These are phyloP conservation scores for Columbina picui DNA, from an alignment of 2,113 vertebrate species.

Conservation along the genomic window DNA sequence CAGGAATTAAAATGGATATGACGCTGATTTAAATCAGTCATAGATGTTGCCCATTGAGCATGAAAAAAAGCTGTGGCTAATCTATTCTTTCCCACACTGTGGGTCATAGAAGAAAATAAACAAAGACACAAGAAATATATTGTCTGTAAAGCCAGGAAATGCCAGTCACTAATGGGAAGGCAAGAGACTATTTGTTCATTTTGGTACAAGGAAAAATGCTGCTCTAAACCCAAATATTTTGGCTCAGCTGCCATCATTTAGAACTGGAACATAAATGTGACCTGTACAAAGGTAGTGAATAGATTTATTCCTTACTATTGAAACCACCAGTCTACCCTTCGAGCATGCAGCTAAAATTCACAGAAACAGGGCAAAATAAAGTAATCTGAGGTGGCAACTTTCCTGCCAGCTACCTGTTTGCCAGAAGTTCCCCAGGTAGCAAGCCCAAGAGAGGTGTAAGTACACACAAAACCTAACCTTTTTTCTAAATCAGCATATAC, in stretches of 20 bases:
- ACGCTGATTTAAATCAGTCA: not conserved
- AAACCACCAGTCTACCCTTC: not conserved
- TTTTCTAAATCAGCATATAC: not conserved
- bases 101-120: not conserved
- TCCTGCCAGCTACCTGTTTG: not conserved
- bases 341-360: not conserved
- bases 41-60: not conserved
- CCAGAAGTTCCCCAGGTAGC: not conserved
- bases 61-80: not conserved
- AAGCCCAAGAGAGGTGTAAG: not conserved
- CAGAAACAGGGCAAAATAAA: not conserved
- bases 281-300: not conserved
- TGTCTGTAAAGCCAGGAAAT: not conserved
- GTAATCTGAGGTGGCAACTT: not conserved
- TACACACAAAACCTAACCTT: not conserved
- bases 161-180: not conserved
- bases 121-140: not conserved
- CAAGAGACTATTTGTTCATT: not conserved
- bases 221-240: not conserved
- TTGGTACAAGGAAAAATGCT: not conserved
- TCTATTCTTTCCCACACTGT: not conserved
- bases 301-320: not conserved
- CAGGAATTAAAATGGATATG: not conserved
- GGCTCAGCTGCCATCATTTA: not conserved
- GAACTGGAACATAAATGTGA: not conserved